Evolutionary conservation across 2,888 invertebrate species (phyloP).

Genomic region (Spilosoma lubricipeda): DNA sequence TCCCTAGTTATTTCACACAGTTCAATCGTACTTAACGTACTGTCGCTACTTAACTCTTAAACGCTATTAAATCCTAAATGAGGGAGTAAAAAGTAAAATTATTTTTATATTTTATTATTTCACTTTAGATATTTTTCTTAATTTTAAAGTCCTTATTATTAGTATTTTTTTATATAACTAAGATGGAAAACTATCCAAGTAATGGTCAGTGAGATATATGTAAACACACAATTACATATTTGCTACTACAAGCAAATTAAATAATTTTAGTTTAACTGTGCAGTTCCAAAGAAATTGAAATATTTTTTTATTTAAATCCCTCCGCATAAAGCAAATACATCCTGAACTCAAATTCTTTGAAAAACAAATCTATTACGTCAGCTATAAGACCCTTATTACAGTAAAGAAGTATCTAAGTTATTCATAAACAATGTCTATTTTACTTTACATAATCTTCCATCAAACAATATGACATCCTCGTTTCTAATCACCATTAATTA

Average conservation of each 20-base stretch:
- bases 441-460: neutral
- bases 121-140: too few relatives aligned
- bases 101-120: too few relatives aligned
- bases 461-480: neutral
- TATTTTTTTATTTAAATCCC: neutral
- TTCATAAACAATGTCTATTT: neutral
- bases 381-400: neutral
- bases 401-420: neutral
- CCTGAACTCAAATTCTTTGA: neutral
- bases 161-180: too few relatives aligned
- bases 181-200: too few relatives aligned
- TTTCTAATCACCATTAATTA: conserved; percentile 7
- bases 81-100: too few relatives aligned
- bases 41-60: neutral
- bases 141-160: too few relatives aligned
- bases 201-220: too few relatives aligned
- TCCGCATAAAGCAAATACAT: neutral
- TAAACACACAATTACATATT: too few relatives aligned
- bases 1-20: neutral
- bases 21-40: neutral
- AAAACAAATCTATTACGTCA: neutral
- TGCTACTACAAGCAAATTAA: too few relatives aligned
- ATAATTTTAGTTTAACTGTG: neutral
- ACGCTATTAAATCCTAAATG: too few relatives aligned
- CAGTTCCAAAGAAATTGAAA: neutral